Evolutionary conservation across 2,113 vertebrate genomes (phyloP), one percentile per base, ranked within the genome.

Genomic region (Egretta garzetta): DNA sequence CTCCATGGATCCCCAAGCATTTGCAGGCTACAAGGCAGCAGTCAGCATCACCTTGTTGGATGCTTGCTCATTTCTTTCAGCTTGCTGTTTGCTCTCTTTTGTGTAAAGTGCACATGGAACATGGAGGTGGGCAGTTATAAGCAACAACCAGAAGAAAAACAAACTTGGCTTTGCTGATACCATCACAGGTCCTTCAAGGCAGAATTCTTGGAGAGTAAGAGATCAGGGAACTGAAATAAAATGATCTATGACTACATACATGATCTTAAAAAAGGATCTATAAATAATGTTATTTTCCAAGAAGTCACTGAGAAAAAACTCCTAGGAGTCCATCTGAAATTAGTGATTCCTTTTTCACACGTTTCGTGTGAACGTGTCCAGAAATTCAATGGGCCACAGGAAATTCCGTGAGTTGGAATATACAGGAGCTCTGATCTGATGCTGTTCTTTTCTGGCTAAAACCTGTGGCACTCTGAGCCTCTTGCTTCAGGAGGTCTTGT

Each of bases 161-260:
- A 49, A 52, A 27, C 24, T 37, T 32, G 67, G 16, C 16, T 75
- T 77, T 86, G 22, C 41, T 91, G 17, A 63, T 86, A 39, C 6
- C 43, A 39, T 10, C 68, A 17, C 39, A 50, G 23, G 19, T 56
- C 17, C 21, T 80, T 81, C 73, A 62, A 68, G 43, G 58, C 39
- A 88, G 67, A 68, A 70, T 12, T 53, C 59, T 53, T 27, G 18
- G 59, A 88, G 45, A 73, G 30, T n/a, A 39, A 91, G 35, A 86
- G 39, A 33, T 49, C 17, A 43, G 30, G 21, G 20, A 86, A 83
- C 7, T 53, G 39, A 80, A 93, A 76, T 52, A 70, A 80, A 84
- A 53, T 49, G 0, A 33, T 63, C 33, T 22, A 53, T 15, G 24
- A 52, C 27, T 71, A 24, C 30, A 49, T 39, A 19, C 1, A 3